Evolutionary conservation across 2,888 invertebrate genomes (phyloP).

Genomic region (Eumerus sabulonum): DNA sequence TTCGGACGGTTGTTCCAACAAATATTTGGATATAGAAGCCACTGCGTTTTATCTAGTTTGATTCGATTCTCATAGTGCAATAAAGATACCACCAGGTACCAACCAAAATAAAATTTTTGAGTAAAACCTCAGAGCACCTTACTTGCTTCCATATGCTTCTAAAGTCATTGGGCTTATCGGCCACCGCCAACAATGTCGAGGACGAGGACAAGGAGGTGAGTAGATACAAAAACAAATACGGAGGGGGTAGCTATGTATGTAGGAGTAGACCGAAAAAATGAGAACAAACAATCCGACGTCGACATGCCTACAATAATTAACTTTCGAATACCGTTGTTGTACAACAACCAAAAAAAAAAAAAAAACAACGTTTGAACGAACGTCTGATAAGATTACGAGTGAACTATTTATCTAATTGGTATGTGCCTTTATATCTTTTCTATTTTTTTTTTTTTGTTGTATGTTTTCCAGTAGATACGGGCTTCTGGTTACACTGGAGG

Average conservation of each 20-base stretch:
- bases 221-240: constrained; percentile 26
- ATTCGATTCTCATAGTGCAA: constrained; percentile 67
- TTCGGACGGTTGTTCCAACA: constrained; percentile 30
- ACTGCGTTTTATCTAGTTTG: constrained; percentile 55
- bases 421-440: constrained; percentile 52
- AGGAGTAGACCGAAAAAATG: constrained; percentile 5
- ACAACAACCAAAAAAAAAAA: constrained; percentile 42
- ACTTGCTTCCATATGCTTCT: constrained; percentile 47
- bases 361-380: constrained; percentile 17
- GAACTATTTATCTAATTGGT: constrained; percentile 66
- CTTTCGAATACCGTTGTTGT: constrained; percentile 29
- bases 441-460: constrained; percentile 40
- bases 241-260: too few relatives aligned
- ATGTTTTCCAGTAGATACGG: constrained; percentile 47
- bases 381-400: constrained; percentile 56
- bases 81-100: constrained; percentile 63
- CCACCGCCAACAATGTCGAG: constrained; percentile 34
- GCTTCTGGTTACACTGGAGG: constrained; percentile 58
- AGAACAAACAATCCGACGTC: constrained; percentile 46
- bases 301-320: constrained; percentile 48
- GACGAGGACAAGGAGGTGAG: background rate
- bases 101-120: constrained; percentile 28
- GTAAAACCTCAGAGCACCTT: constrained; percentile 8
- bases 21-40: constrained; percentile 66
- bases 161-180: constrained; percentile 51